These are phyloP conservation scores for Petrolisthes manimaculis DNA, from an alignment of 2,888 invertebrate genomes.

Conservation along the genomic window DNA sequence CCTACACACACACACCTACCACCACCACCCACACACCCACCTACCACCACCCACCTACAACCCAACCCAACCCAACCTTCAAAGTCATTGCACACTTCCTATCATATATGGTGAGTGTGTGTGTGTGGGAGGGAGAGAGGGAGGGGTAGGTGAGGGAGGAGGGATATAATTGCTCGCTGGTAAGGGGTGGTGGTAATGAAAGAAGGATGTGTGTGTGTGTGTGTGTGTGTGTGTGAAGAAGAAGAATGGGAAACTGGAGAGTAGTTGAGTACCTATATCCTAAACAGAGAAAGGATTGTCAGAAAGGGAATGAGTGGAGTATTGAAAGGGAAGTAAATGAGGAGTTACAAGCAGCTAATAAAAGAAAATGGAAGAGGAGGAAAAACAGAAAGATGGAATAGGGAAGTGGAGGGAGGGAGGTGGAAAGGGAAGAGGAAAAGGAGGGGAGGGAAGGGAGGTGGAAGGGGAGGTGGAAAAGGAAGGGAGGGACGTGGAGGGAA, in stretches of 20 bases:
- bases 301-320: not conserved
- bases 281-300: not conserved
- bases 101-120: not conserved
- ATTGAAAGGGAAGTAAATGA: not conserved
- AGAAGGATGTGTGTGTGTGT: no score
- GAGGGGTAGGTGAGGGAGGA: not conserved
- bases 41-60: not conserved
- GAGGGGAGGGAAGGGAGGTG: not conserved
- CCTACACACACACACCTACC: not conserved
- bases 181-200: not conserved
- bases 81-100: not conserved
- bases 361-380: not conserved
- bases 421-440: not conserved
- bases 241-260: not conserved
- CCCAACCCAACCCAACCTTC: not conserved
- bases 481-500: not conserved
- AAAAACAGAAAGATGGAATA: not conserved
- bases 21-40: constrained; percentile 3
- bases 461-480: not conserved
- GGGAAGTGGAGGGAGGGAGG: no score
- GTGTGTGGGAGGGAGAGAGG: not conserved
- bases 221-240: not conserved
- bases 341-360: not conserved
- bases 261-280: not conserved
- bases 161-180: not conserved